phyloP scores from a whole-genome alignment of 1,140 invertebrate species.

The Idris sp. region DNA sequence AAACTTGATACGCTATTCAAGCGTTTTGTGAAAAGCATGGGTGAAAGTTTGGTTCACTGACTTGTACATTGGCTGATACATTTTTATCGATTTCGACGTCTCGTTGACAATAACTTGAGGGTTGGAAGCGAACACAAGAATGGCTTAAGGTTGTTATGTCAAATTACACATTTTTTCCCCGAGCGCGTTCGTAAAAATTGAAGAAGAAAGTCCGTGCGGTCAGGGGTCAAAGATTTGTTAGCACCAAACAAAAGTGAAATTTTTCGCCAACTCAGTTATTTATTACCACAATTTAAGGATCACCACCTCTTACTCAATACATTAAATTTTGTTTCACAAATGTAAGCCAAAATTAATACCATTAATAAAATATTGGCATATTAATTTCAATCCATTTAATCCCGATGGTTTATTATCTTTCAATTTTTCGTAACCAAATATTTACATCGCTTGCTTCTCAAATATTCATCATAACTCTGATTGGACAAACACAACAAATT shows the following conservation, averaged over 20 bases:
- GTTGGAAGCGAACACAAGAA: constrained; percentile 19
- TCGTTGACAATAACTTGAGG: constrained; percentile 36
- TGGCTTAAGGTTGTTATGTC: constrained; percentile 37
- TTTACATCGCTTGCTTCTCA: too few relatives aligned
- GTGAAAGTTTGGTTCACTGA: constrained; percentile 55
- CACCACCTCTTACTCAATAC: too few relatives aligned
- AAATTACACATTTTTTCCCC: constrained; percentile 50
- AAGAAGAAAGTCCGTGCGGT: constrained; percentile 54
- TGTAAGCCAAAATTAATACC: too few relatives aligned
- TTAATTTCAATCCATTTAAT: too few relatives aligned
- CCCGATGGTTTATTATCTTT: too few relatives aligned
- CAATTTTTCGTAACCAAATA: too few relatives aligned
- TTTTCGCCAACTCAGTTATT: constrained; percentile 19
- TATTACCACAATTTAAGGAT: neutral
- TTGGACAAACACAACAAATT: too few relatives aligned
- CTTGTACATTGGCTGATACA: constrained; percentile 50
- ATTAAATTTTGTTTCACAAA: too few relatives aligned
- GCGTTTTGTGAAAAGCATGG: constrained; percentile 44
- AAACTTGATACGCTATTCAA: constrained; percentile 41
- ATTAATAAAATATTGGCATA: too few relatives aligned
- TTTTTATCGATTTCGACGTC: constrained; percentile 57
- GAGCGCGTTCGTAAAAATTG: constrained; percentile 35
- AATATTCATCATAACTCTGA: too few relatives aligned
- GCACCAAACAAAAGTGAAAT: constrained; percentile 48
- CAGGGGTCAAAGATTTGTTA: constrained; percentile 58